Conservation (phyloP, 2,888 invertebrate species). For the Drosophila testacea region DNA sequence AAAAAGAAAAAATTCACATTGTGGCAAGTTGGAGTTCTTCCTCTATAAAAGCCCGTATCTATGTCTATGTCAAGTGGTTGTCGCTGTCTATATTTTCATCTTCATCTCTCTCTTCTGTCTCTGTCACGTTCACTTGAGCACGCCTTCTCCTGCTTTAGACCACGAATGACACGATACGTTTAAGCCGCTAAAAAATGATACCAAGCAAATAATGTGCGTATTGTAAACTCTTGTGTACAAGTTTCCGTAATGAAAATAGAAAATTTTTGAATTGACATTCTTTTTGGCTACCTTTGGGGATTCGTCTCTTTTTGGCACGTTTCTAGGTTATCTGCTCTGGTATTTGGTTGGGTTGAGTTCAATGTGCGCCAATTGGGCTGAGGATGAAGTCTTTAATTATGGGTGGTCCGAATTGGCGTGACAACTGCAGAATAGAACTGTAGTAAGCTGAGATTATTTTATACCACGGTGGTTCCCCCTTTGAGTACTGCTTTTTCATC, state of each 20-base stretch:
- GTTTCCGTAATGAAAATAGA: conserved; percentile 74
- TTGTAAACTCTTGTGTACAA: conserved; percentile 41
- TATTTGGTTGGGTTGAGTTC: conserved; percentile 65
- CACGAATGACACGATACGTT: conserved; percentile 53
- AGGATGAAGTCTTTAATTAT: conserved; percentile 27
- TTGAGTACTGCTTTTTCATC: not conserved
- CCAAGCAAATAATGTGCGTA: conserved; percentile 68
- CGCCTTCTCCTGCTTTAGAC: conserved; percentile 22
- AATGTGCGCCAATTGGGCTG: conserved; percentile 61
- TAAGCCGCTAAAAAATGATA: conserved; percentile 75
- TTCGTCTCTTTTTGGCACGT: conserved; percentile 5
- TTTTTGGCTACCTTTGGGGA: conserved; percentile 10
- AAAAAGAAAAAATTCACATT: not conserved
- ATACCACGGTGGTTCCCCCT: not conserved
- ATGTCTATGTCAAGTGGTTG: conserved; percentile 59
- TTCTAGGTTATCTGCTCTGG: conserved; percentile 68
- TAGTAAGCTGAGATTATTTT: conserved; percentile 22
- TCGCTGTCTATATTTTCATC: not conserved
- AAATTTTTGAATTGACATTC: conserved; percentile 54
- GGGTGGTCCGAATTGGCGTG: conserved; percentile 47
- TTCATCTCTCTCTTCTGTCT: conserved; percentile 4
- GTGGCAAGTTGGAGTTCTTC: conserved; percentile 22
- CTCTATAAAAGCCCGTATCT: conserved; percentile 12
- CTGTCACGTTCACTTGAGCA: conserved; percentile 65
- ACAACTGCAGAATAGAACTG: conserved; percentile 22